Conservation (phyloP, 2,797 vertebrate species). For the Myotis myotis region DNA sequence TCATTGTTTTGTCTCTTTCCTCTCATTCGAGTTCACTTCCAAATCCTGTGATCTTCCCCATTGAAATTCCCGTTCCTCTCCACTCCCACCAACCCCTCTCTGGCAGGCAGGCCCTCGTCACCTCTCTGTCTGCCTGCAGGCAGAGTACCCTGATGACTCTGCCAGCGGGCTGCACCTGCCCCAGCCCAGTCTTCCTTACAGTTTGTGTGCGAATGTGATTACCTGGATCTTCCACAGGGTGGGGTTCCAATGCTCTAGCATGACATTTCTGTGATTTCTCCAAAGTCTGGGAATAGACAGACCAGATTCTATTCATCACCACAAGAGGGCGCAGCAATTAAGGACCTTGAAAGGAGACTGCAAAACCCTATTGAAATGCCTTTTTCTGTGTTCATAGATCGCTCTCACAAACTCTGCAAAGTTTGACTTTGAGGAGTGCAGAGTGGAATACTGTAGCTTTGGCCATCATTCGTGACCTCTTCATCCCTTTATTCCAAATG, state of each 20-base stretch:
- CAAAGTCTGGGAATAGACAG: not conserved
- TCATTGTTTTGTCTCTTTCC: not conserved
- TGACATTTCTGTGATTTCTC: not conserved
- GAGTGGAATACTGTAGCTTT: not conserved
- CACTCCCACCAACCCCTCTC: not conserved
- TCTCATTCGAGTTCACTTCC: not conserved
- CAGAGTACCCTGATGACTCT: not conserved
- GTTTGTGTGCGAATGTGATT: not conserved
- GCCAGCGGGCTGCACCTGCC: not conserved
- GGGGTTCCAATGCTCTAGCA: not conserved
- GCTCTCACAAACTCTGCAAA: not conserved
- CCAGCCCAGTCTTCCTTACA: not conserved
- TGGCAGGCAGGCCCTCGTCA: not conserved
- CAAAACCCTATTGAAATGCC: not conserved
- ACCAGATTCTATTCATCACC: not conserved
- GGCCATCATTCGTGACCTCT: not conserved
- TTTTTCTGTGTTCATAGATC: not conserved
- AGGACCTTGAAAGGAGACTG: not conserved
- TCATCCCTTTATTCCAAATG: not conserved
- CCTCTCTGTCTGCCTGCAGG: not conserved
- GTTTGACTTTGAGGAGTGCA: not conserved
- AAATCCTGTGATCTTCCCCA: not conserved
- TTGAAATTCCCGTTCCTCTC: not conserved
- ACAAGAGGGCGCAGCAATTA: constrained; percentile 51
- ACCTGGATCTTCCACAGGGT: not conserved